Base-by-base conservation (phyloP, 1,140 invertebrate genomes). In the Euschistus heros region DNA sequence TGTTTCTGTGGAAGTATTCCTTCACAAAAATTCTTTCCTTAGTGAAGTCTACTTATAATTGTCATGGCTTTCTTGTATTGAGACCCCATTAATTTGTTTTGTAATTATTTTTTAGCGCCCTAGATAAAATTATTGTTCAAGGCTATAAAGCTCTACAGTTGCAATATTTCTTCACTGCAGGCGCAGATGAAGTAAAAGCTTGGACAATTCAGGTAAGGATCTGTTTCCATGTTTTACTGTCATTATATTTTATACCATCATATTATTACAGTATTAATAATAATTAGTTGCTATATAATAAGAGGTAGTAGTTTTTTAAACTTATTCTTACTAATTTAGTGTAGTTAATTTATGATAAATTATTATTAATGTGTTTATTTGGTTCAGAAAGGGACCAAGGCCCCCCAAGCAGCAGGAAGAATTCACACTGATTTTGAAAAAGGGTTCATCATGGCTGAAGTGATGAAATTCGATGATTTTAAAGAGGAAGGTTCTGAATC, bases 341-440 rank as follows among this genome's bases (percentile, higher is more conserved):
- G 44, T 13, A 46, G 10, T 46, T 46, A 13, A 10, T 13, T 46
- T 13, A 13, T 13, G 10, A 46, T 46, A 46, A 46, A 46, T n/a
- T 13, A 13, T 13, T 46, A 46, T 46, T 46, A 13, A 13, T 46
- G 10, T 46, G 10, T 26, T 42, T 54, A 7, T 62, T 10, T 50
- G 6, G 50, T 57, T 50, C 73, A 97, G 88, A 95, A 94, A 86
- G 92, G 91, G 61, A 93, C 93, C 0, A 98, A 98, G 77, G 97
- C 97, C 0, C 97, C 97, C 0, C 93, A 97, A 77, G 97, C 97
- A 22, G 97, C 94, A 37, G 97, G 97, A 2, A 85, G 86, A 73
- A 99, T 99, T 77, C 97, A 99, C 76, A 97, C 96, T 1, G 97
- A 99, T 75, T 98, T 99, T 77, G 97, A 99, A 75, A 98, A 97